Conservation (phyloP, 2,888 invertebrate species). For the Biston betularia region DNA sequence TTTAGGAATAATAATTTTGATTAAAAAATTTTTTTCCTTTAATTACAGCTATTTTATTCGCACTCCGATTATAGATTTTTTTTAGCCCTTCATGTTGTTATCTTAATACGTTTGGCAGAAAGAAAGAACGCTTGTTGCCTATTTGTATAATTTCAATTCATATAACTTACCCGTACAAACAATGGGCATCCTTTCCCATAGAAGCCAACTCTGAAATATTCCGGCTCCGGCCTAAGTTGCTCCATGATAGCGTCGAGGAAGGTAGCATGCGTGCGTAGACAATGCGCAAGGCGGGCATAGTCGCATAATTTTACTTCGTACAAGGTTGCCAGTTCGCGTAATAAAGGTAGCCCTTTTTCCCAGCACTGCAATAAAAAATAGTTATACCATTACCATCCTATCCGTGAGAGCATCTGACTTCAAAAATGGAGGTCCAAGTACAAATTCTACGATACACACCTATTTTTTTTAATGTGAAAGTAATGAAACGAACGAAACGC, state of each 20-base stretch:
- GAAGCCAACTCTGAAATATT: slow-evolving; percentile 98
- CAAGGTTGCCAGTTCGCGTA: slow-evolving; percentile 94
- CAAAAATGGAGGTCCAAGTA: too few relatives aligned
- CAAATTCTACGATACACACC: too few relatives aligned
- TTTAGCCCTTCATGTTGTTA: too few relatives aligned
- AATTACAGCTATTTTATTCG: too few relatives aligned
- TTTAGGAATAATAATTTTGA: too few relatives aligned
- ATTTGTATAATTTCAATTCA: neutral
- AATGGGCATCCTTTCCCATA: slow-evolving; percentile 95
- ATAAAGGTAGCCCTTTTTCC: slow-evolving; percentile 97
- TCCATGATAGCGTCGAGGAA: slow-evolving; percentile 97
- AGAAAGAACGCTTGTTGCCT: neutral
- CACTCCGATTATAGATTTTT: too few relatives aligned
- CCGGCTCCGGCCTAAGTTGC: slow-evolving; percentile 95
- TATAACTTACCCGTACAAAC: slow-evolving; percentile 91
- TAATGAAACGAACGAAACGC: too few relatives aligned
- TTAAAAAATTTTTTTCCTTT: too few relatives aligned
- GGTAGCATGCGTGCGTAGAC: slow-evolving; percentile 94
- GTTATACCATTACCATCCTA: too few relatives aligned
- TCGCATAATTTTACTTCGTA: slow-evolving; percentile 95
- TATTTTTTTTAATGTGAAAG: too few relatives aligned
- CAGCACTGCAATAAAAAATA: slow-evolving; percentile 90
- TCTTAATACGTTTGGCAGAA: neutral
- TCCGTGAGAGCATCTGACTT: too few relatives aligned
- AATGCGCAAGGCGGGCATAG: slow-evolving; percentile 94